Base-by-base conservation (phyloP, 2,797 vertebrate genomes). In the Melanotaenia maccullochi region DNA sequence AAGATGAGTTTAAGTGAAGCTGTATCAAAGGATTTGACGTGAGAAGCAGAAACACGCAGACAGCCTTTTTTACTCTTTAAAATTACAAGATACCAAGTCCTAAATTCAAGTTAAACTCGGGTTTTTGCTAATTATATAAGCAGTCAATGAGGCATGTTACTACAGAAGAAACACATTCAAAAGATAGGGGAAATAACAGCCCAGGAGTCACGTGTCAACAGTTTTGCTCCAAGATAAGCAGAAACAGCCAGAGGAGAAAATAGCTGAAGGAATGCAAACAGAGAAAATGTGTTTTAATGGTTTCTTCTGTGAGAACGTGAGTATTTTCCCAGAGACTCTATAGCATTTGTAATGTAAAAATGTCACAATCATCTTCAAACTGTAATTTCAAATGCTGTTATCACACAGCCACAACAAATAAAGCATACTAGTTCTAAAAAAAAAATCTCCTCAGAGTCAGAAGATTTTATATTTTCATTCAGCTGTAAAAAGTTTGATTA, bases 1-100 rank as follows among this genome's bases (percentile, higher is more conserved):
- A 68, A 72, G 54, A 35, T 70, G 24, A 25, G n/a, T 84, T 83
- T 76, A 80, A 59, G 51, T 35, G 57, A 72, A 0, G 30, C 56
- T 25, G 56, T 59, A 81, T 86, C 65, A 68, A 61, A 77, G 71
- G 71, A 63, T 65, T 69, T 33, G 0, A 32, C 14, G 3, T 64
- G 14, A 65, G 25, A 75, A 18, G 28, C 32, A 60, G 57, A 67
- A 65, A 49, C 20, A 9, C 36, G 40, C 30, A 36, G 51, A 32
- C 70, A 61, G 9, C 30, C 60, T 74, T 65, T 12, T 9, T 59
- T 47, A 58, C 1, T 28, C 12, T n/a, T 3, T 3, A 18, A 24
- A 64, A 81, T 75, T 20, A 63, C 8, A 60, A 9, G 0, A 1
- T n/a, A 32, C 14, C 9, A 11, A 52, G 44, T 0, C 0, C 24